These are phyloP conservation scores for Heteromurus nitidus DNA, from an alignment of 2,888 invertebrate genomes.

Conservation along the genomic window DNA sequence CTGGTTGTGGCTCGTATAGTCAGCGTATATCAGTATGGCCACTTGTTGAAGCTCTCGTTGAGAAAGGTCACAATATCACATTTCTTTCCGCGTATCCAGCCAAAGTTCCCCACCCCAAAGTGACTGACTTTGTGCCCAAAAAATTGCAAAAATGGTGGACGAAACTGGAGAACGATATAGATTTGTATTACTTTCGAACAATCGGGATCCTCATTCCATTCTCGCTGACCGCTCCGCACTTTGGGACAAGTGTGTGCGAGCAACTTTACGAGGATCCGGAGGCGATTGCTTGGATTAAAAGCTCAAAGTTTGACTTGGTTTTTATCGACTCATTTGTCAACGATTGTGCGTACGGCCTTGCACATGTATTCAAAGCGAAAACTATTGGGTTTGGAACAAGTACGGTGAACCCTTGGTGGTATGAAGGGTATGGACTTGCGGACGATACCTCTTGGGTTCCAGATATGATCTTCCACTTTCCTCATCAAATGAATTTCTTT, in stretches of 20 bases:
- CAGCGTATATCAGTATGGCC: slow-evolving; percentile 70
- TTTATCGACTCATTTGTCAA: slow-evolving; percentile 63
- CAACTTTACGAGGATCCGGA: slow-evolving; percentile 36
- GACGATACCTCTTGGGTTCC: slow-evolving; percentile 43
- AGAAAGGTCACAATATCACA: slow-evolving; percentile 66
- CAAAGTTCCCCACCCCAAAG: slow-evolving; percentile 24
- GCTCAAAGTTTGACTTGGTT: slow-evolving; percentile 65
- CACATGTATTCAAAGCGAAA: slow-evolving; percentile 45
- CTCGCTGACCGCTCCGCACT: background rate
- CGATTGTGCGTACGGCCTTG: slow-evolving; percentile 65
- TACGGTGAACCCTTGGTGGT: slow-evolving; percentile 56
- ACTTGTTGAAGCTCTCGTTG: slow-evolving; percentile 62
- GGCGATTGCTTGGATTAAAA: slow-evolving; percentile 51
- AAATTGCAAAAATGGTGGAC: background rate
- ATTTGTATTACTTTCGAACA: slow-evolving; percentile 8
- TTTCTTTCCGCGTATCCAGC: slow-evolving; percentile 23
- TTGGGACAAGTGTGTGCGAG: slow-evolving; percentile 38
- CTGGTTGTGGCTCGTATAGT: slow-evolving; percentile 68
- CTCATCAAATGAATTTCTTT: slow-evolving; percentile 16
- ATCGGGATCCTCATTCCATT: background rate
- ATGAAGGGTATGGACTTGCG: slow-evolving; percentile 59
- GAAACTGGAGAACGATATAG: background rate
- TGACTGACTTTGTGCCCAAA: slow-evolving; percentile 12
- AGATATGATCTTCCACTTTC: background rate
- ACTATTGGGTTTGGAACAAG: slow-evolving; percentile 54